phyloP scores from a whole-genome alignment of 2,888 invertebrate genomes.

The Agrypnus murinus region DNA sequence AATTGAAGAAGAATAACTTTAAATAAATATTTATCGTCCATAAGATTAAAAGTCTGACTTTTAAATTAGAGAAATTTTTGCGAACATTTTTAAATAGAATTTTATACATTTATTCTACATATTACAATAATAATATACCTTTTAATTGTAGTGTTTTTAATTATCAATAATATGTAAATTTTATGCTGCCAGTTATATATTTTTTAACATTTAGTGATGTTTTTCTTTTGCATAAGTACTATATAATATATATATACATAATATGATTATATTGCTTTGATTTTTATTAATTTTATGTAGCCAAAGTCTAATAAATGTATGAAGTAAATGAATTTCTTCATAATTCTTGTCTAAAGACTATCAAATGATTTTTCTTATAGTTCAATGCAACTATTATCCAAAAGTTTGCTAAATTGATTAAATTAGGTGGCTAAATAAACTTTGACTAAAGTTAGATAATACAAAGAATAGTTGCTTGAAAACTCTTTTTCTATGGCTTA shows the following conservation, averaged over 20 bases:
- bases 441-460: too few species aligned
- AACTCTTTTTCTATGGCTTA: too few species aligned
- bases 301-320: slow-evolving; percentile 41
- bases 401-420: too few species aligned
- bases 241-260: slow-evolving; percentile 12
- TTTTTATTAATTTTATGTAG: slow-evolving; percentile 36
- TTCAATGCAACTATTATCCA: too few species aligned
- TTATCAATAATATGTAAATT: neutral
- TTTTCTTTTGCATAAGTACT: slow-evolving; percentile 14
- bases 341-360: too few species aligned
- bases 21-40: slow-evolving; percentile 16
- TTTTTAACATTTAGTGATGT: slow-evolving; percentile 7
- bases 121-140: slow-evolving; percentile 8
- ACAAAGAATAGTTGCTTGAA: too few species aligned
- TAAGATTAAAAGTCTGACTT: slow-evolving; percentile 18
- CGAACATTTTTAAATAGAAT: slow-evolving; percentile 9
- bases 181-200: slow-evolving; percentile 19
- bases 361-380: too few species aligned
- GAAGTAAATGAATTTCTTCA: neutral
- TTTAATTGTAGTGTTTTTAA: slow-evolving; percentile 6
- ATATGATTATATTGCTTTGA: slow-evolving; percentile 11
- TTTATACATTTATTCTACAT: slow-evolving; percentile 1
- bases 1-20: neutral
- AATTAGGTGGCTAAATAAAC: too few species aligned
- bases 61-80: slow-evolving; percentile 7